Evolutionary conservation across 64 coral and sea anemone species (phyloP).

Genomic region (Montipora capricornis): DNA sequence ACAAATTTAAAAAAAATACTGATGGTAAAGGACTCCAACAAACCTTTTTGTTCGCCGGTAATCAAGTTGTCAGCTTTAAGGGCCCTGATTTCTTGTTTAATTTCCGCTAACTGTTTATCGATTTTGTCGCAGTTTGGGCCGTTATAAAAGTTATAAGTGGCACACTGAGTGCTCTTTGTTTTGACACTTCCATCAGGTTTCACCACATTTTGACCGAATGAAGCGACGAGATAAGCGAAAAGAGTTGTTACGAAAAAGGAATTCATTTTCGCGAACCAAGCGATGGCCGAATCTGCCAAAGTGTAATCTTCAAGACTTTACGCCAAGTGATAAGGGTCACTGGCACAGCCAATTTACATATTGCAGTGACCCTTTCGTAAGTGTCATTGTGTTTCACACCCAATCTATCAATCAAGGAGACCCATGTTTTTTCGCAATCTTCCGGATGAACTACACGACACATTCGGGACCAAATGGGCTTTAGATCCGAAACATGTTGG

Average conservation of each 20-base stretch:
- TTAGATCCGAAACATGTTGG: no score
- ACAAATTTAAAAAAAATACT: not conserved
- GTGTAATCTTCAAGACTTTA: not conserved
- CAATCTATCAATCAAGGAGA: no score
- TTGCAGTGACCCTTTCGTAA: no score
- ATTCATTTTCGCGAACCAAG: not conserved
- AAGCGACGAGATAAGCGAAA: not conserved
- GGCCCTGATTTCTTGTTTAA: slow-evolving; percentile 9
- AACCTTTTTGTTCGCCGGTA: not conserved
- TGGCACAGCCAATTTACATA: no score
- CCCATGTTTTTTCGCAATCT: no score
- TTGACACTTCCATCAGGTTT: not conserved
- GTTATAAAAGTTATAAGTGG: not conserved
- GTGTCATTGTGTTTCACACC: no score
- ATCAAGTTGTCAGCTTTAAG: not conserved
- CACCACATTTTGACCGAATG: not conserved
- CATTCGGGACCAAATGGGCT: no score
- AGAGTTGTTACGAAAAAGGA: not conserved
- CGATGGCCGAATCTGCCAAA: not conserved
- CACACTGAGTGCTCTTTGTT: not conserved
- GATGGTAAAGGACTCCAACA: no score
- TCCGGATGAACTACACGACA: no score
- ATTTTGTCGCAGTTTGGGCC: not conserved
- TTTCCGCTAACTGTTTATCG: not conserved
- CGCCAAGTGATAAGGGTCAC: no score